Conservation (phyloP, 2,888 invertebrate species). For the Melipona bicolor region DNA sequence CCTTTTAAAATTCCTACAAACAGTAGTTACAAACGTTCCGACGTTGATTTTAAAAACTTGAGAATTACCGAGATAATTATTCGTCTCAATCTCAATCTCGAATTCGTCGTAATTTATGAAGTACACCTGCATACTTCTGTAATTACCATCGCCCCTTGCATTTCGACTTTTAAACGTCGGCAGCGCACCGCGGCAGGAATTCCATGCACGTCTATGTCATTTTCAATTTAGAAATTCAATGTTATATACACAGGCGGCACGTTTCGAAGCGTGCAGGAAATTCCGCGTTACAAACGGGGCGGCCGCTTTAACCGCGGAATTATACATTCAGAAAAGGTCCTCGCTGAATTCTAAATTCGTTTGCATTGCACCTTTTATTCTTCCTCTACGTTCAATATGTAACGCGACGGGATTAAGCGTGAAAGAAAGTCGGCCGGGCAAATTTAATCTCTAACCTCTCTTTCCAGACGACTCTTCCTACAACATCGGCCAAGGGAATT, state of each 20-base stretch:
- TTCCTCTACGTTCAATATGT: constrained; percentile 36
- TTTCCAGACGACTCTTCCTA: neutral
- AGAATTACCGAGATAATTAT: too few species aligned
- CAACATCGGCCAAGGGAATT: constrained; percentile 40
- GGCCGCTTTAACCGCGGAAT: constrained; percentile 39
- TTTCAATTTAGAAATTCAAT: constrained; percentile 45
- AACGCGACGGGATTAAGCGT: constrained; percentile 37
- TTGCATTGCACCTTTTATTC: constrained; percentile 46
- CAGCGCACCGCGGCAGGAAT: neutral
- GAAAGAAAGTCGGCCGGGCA: constrained; percentile 32
- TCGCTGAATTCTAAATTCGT: constrained; percentile 55
- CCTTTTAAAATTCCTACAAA: too few species aligned
- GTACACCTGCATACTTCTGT: constrained; percentile 1
- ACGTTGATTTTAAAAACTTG: too few species aligned
- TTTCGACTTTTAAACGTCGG: neutral
- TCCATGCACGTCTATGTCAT: constrained; percentile 27
- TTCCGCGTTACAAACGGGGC: constrained; percentile 26
- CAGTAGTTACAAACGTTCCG: too few species aligned
- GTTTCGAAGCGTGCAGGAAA: constrained; percentile 31
- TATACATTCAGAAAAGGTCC: constrained; percentile 53
- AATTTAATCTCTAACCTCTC: constrained; percentile 41
- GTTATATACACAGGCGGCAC: constrained; percentile 31
- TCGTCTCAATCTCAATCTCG: too few species aligned
- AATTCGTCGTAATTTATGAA: too few species aligned
- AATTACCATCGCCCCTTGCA: constrained; percentile 24